Conservation (phyloP, 2,888 invertebrate species). For the Calameuta filiformis region DNA sequence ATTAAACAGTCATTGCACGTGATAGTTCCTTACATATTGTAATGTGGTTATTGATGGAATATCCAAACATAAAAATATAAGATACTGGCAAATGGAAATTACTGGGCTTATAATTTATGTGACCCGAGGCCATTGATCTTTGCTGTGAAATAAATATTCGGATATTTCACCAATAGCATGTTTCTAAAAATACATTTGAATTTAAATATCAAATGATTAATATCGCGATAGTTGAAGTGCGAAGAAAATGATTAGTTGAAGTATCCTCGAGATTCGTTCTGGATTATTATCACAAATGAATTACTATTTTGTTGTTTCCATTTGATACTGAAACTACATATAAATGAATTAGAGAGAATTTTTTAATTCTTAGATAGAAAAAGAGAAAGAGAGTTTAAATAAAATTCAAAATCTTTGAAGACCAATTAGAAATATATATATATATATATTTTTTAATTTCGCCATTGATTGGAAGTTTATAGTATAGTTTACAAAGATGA, state of each 20-base stretch:
- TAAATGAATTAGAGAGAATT: not conserved
- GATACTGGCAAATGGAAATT: not conserved
- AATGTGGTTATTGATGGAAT: not conserved
- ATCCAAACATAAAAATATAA: not conserved
- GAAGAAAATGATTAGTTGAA: not conserved
- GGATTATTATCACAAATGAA: not conserved
- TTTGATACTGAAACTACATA: no score
- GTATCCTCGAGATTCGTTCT: not conserved
- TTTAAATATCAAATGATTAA: not conserved
- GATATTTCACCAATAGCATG: not conserved
- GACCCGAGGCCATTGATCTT: not conserved
- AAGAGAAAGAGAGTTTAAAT: not conserved
- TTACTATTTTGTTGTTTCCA: not conserved
- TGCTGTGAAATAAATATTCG: not conserved
- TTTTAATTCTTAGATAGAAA: not conserved
- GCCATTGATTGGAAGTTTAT: not conserved
- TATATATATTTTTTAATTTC: not conserved
- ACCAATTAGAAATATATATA: no score
- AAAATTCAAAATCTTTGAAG: not conserved
- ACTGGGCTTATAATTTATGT: not conserved
- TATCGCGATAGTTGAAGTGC: not conserved
- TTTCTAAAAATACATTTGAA: not conserved
- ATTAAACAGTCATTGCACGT: not conserved
- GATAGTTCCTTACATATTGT: not conserved
- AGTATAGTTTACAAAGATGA: not conserved